These are phyloP conservation scores for Saccopteryx leptura DNA, from an alignment of 2,113 vertebrate species.

Conservation along the genomic window DNA sequence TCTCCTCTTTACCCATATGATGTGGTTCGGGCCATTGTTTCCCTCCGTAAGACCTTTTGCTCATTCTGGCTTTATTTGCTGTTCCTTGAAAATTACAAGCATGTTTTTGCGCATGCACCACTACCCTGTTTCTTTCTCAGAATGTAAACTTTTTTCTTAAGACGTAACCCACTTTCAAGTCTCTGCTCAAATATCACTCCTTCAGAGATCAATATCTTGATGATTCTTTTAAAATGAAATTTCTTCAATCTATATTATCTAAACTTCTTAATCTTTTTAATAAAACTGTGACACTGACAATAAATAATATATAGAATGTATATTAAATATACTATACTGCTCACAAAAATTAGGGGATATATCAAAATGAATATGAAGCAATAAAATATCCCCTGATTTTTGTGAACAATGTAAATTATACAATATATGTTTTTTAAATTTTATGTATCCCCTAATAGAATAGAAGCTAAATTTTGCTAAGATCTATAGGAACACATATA, in stretches of 20 bases:
- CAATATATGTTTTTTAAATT: neutral
- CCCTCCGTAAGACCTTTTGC: neutral
- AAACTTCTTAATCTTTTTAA: neutral
- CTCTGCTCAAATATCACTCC: neutral
- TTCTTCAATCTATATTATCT: neutral
- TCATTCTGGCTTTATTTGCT: neutral
- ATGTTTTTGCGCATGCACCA: neutral
- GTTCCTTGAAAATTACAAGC: neutral
- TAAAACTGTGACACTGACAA: neutral
- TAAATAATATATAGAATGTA: neutral
- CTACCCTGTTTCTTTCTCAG: neutral
- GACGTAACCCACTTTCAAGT: neutral
- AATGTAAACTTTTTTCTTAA: neutral
- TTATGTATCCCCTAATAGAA: neutral
- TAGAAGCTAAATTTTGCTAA: neutral
- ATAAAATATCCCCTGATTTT: too few species aligned
- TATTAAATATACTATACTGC: too few species aligned
- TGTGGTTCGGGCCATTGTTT: neutral
- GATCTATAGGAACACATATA: neutral
- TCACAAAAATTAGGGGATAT: too few species aligned
- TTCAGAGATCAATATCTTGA: neutral
- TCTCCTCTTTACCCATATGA: neutral
- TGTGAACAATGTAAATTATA: neutral
- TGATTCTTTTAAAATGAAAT: neutral
- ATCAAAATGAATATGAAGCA: too few species aligned